phyloP scores from a whole-genome alignment of 2,113 vertebrate species.

The Bungarus multicinctus region DNA sequence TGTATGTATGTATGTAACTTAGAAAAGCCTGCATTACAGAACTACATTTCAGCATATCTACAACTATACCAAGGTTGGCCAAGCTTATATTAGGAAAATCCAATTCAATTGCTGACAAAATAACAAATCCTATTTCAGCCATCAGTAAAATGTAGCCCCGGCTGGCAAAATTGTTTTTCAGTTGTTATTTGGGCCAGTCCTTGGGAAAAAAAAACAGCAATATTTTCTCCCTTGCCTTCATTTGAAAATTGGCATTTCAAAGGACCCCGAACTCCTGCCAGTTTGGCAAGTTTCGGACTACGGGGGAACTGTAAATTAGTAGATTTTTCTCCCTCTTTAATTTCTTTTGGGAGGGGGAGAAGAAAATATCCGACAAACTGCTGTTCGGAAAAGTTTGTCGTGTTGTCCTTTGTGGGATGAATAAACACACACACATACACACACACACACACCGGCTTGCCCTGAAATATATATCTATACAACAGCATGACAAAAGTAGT shows the following conservation, averaged over 20 bases:
- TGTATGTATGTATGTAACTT: neutral
- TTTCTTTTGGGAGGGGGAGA: constrained; percentile 33
- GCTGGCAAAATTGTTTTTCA: constrained; percentile 46
- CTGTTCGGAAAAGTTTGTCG: constrained; percentile 40
- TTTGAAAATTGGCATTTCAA: constrained; percentile 54
- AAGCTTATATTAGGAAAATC: neutral
- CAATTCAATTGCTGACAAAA: neutral
- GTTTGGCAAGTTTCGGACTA: constrained; percentile 61
- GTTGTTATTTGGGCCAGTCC: constrained; percentile 42
- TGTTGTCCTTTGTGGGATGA: constrained; percentile 44
- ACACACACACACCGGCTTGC: constrained; percentile 13
- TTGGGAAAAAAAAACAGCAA: constrained; percentile 39
- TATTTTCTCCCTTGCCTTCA: constrained; percentile 51
- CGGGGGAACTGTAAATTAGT: constrained; percentile 61
- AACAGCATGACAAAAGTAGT: constrained; percentile 35
- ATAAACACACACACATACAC: neutral
- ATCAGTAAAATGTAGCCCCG: constrained; percentile 22
- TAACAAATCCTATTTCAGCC: constrained; percentile 20
- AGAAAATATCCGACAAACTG: neutral
- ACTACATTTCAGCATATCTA: constrained; percentile 4
- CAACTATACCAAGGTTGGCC: neutral
- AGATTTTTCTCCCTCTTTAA: constrained; percentile 54
- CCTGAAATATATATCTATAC: constrained; percentile 56
- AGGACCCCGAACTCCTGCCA: constrained; percentile 55
- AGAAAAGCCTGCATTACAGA: neutral